Evolutionary conservation across 2,113 vertebrate species (phyloP).

Genomic region (Corydoras sp.): DNA sequence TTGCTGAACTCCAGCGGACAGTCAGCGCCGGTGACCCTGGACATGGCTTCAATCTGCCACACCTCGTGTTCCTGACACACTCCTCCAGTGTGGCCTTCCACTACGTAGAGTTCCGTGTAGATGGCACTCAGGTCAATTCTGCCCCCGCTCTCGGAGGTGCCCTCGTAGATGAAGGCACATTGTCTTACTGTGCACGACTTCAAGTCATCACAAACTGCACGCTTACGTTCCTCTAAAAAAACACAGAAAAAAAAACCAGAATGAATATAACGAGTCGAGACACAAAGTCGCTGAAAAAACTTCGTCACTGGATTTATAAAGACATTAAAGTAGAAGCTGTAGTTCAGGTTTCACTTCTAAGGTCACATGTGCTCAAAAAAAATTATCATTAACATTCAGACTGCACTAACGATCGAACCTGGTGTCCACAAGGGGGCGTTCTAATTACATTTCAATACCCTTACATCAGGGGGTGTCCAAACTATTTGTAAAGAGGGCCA

Average conservation of each 20-base stretch:
- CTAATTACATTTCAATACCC: too few relatives aligned
- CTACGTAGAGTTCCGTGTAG: background rate
- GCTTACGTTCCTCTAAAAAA: background rate
- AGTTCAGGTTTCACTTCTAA: too few relatives aligned
- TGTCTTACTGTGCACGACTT: background rate
- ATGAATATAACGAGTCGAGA: too few relatives aligned
- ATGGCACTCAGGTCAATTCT: background rate
- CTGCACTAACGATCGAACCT: too few relatives aligned
- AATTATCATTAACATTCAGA: too few relatives aligned
- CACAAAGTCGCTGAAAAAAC: too few relatives aligned
- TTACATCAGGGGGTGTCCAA: too few relatives aligned
- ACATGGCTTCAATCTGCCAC: conserved; percentile 4
- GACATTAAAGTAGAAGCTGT: too few relatives aligned
- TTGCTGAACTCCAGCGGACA: background rate
- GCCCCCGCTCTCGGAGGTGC: background rate
- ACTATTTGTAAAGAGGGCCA: too few relatives aligned
- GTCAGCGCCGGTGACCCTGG: background rate
- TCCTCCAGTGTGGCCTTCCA: conserved; percentile 7
- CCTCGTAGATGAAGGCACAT: conserved; percentile 2
- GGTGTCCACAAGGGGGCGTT: too few relatives aligned
- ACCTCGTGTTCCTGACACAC: conserved; percentile 6
- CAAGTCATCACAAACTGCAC: background rate
- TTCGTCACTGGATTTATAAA: too few relatives aligned
- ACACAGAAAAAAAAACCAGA: too few relatives aligned
- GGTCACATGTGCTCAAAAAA: background rate